Base-by-base conservation (phyloP, 2,888 invertebrate species). In the Vannuccia rotundouncinata region DNA sequence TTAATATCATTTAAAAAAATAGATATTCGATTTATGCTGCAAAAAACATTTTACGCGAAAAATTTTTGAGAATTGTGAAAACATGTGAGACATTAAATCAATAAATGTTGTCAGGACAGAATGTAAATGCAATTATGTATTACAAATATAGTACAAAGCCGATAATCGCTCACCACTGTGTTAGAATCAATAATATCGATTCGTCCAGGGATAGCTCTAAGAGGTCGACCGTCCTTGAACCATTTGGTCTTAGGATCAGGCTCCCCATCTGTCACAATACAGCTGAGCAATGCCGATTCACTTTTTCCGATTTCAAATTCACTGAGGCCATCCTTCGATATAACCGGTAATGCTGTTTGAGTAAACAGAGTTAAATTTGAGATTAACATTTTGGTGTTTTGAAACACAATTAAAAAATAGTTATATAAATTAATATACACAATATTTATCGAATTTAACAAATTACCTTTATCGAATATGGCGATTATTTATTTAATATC, bases 211-310 rank as follows among this genome's bases (percentile, higher is more conserved):
- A 80, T 77, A 31, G 25, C 78, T 2, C n/a, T 25, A 0, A 81
- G 0, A 25, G 80, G 79, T 31, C 74, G 79, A n/a, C 82, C 82
- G 75, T 82, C 60, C 74, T 81, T 82, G 1, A 74, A 74, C 82
- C 82, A 82, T 29, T 81, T 74, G 28, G 81, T 81, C 31, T 78
- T 79, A 1, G 79, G 74, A 30, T n/a, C 60, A 29, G 80, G 79
- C 59, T 31, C 77, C 17, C 80, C 66, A 1, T 28, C 59, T 1
- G 31, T 29, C 25, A 80, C 78, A 13, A 59, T 59, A 28, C 80
- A 80, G 59, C 29, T 79, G 1, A 80, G 28, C 29, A 29, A 29
- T 1, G 73, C 80, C 1, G 17, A 45, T 29, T 80, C 80, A 27
- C 59, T 59, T 27, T 25, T 77, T 1, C 78, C 66, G 22, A 80